Base-by-base conservation (phyloP, 2,888 invertebrate genomes). In the Lycaena phlaeas region DNA sequence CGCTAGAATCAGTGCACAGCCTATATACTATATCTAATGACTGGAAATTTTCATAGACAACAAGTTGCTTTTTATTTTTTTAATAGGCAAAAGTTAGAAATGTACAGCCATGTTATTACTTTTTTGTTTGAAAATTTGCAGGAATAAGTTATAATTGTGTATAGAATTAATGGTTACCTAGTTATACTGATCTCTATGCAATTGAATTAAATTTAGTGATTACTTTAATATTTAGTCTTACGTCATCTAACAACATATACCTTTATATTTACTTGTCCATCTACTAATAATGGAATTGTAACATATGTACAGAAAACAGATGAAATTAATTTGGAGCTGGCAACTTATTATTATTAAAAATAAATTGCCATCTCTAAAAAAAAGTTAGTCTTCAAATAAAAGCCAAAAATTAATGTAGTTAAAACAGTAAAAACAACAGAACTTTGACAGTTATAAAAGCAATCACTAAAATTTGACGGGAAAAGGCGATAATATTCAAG, bases 21-120 rank as follows among this genome's bases (percentile, higher is more conserved):
- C 14, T 7, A 27, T 28, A 10, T 36, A 25, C 26, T 28, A 15
- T 25, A 40, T 43, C 30, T 46, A 41, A 36, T 34, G 37, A 46
- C 40, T 43, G 30, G n/a, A n/a, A n/a, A n/a, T n/a, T n/a, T 41
- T 12, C 9, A 29, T 14, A 38, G 10, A 29, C 38, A n/a, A n/a
- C n/a, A n/a, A n/a, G n/a, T n/a, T n/a, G n/a, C n/a, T n/a, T n/a
- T n/a, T n/a, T n/a, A n/a, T n/a, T n/a, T n/a, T n/a, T n/a, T n/a
- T n/a, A n/a, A n/a, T n/a, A n/a, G 22, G 22, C 22, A 18, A 18
- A 18, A 4, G 22, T 22, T 22, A 5, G 4, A 9, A 5, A 22
- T 9, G n/a, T n/a, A n/a, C n/a, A n/a, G n/a, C n/a, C n/a, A n/a
- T n/a, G n/a, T n/a, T n/a, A n/a, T n/a, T n/a, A n/a, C n/a, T n/a